phyloP scores from a whole-genome alignment of 2,888 invertebrate genomes.

The Diaprepes abbreviatus region DNA sequence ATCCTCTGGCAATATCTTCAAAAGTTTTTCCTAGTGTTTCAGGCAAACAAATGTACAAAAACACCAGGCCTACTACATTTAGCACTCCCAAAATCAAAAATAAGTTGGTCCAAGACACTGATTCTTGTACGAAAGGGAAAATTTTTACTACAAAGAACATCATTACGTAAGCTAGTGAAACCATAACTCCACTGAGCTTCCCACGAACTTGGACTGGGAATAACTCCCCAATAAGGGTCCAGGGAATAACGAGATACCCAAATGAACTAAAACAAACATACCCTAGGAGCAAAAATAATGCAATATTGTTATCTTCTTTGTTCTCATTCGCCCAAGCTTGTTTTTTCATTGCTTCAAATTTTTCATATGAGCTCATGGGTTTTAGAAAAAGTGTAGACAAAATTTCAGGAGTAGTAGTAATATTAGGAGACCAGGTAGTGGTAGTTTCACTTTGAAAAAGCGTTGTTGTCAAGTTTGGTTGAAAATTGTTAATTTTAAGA shows the following conservation, averaged over 20 bases:
- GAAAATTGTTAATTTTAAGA: not conserved
- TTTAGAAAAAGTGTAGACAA: not conserved
- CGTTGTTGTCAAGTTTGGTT: not conserved
- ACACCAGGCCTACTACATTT: constrained; percentile 67
- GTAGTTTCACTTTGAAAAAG: not conserved
- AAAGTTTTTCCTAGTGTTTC: constrained; percentile 73
- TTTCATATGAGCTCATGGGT: not conserved
- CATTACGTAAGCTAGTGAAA: constrained; percentile 70
- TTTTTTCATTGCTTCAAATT: not conserved
- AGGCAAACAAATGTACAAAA: constrained; percentile 70
- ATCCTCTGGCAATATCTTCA: constrained; percentile 70
- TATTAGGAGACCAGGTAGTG: not conserved
- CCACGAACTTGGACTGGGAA: constrained; percentile 71
- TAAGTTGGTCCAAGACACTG: constrained; percentile 65
- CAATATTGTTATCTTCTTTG: constrained; percentile 60
- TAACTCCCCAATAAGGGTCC: constrained; percentile 72
- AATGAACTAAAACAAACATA: constrained; percentile 71
- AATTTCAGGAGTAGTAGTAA: not conserved
- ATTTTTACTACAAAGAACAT: constrained; percentile 71
- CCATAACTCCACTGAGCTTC: constrained; percentile 69
- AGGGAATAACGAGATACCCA: constrained; percentile 72
- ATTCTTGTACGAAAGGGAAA: constrained; percentile 68
- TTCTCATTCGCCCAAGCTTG: constrained; percentile 51
- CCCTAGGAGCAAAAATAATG: constrained; percentile 68
- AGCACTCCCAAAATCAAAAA: constrained; percentile 69